Conservation (phyloP, 2,797 vertebrate species). For the Chelonia mydas region DNA sequence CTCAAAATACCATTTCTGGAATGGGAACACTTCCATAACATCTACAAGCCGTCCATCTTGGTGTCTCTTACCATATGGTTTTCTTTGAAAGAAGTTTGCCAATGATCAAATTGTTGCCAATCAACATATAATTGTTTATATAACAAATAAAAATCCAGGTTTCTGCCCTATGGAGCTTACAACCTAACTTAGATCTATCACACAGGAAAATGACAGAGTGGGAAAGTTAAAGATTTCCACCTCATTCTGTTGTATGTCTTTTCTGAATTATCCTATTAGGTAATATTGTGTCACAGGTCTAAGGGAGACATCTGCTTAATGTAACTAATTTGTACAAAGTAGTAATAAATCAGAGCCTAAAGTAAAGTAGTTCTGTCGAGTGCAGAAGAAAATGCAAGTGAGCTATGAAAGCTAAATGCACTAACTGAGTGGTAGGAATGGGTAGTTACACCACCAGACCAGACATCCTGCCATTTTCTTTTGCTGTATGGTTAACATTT, state of each 20-base stretch:
- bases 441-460: neutral
- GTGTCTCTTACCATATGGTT: neutral
- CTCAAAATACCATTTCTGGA: neutral
- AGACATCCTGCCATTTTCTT: neutral
- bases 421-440: neutral
- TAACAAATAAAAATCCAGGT: neutral
- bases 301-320: neutral
- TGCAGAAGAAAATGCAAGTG: neutral
- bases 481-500: neutral
- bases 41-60: neutral
- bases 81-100: neutral
- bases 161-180: neutral
- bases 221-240: neutral
- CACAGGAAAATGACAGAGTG: neutral
- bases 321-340: neutral
- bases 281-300: neutral
- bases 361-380: neutral
- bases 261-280: neutral
- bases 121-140: neutral
- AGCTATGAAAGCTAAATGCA: neutral
- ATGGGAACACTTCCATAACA: neutral
- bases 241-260: neutral
- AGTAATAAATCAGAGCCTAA: neutral
- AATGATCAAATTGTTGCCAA: neutral
- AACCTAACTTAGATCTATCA: neutral